phyloP scores from a whole-genome alignment of 2,797 vertebrate species.

The Ispidina lecontei region DNA sequence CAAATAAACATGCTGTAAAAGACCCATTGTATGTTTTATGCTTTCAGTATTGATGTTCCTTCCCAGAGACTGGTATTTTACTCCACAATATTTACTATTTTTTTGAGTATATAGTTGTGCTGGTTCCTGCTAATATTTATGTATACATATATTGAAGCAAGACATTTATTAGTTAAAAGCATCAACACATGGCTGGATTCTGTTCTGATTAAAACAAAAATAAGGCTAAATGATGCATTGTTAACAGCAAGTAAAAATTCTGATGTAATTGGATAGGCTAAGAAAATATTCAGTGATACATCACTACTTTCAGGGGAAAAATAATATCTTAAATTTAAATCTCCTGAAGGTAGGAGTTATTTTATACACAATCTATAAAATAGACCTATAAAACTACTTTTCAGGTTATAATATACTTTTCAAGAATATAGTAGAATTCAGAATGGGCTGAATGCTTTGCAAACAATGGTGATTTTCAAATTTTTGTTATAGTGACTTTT shows the following conservation, averaged over 20 bases:
- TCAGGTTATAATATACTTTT: neutral
- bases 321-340: neutral
- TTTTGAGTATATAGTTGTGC: neutral
- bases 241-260: slow-evolving; percentile 10
- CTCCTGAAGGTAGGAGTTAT: slow-evolving; percentile 1
- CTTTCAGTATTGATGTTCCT: neutral
- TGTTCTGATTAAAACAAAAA: slow-evolving; percentile 21
- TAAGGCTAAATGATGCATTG: neutral
- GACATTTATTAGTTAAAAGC: neutral
- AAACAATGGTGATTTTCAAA: neutral
- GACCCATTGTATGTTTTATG: neutral
- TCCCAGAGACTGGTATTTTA: neutral
- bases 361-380: neutral
- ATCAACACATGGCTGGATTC: neutral
- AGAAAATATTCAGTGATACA: neutral
- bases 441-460: neutral
- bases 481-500: neutral
- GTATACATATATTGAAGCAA: neutral
- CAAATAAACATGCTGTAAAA: slow-evolving; percentile 1
- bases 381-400: neutral
- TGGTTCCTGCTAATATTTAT: neutral
- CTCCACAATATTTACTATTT: neutral
- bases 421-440: neutral
- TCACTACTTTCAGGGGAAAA: slow-evolving; percentile 34
- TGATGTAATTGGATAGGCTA: neutral